Conservation (phyloP, 2,797 vertebrate species). For the Botia kubotai region DNA sequence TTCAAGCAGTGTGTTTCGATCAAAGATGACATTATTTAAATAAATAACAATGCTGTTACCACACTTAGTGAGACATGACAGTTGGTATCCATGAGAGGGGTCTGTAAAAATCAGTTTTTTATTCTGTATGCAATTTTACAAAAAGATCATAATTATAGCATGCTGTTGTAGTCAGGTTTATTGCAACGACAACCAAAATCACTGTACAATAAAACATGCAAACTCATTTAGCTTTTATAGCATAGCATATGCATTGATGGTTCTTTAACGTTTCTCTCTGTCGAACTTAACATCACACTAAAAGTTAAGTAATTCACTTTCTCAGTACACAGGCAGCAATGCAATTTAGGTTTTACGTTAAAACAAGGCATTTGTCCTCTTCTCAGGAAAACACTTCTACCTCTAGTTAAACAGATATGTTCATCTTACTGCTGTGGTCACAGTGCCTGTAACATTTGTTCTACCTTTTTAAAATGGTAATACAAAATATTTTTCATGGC, state of each 20-base stretch:
- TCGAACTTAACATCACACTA: constrained; percentile 57
- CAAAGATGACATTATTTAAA: neutral
- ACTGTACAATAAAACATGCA: constrained; percentile 48
- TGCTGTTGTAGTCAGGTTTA: constrained; percentile 58
- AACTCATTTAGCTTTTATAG: constrained; percentile 59
- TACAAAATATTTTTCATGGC: constrained; percentile 64
- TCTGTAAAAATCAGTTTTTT: constrained; percentile 9
- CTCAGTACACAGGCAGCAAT: constrained; percentile 17
- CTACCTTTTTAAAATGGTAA: constrained; percentile 57
- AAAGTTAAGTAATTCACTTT: constrained; percentile 18
- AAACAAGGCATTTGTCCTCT: constrained; percentile 72
- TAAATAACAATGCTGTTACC: constrained; percentile 10
- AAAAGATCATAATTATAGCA: constrained; percentile 1
- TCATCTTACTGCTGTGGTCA: constrained; percentile 70
- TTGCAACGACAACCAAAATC: constrained; percentile 63
- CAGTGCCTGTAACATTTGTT: constrained; percentile 64
- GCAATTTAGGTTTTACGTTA: constrained; percentile 29
- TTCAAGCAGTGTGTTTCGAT: neutral
- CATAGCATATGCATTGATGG: constrained; percentile 82
- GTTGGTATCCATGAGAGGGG: neutral
- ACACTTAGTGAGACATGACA: neutral
- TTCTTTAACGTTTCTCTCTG: constrained; percentile 53
- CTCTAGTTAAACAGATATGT: constrained; percentile 78
- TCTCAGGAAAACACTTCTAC: constrained; percentile 87
- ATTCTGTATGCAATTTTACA: constrained; percentile 24